Base-by-base conservation (phyloP, 2,797 vertebrate genomes). In the Hirundo rustica region DNA sequence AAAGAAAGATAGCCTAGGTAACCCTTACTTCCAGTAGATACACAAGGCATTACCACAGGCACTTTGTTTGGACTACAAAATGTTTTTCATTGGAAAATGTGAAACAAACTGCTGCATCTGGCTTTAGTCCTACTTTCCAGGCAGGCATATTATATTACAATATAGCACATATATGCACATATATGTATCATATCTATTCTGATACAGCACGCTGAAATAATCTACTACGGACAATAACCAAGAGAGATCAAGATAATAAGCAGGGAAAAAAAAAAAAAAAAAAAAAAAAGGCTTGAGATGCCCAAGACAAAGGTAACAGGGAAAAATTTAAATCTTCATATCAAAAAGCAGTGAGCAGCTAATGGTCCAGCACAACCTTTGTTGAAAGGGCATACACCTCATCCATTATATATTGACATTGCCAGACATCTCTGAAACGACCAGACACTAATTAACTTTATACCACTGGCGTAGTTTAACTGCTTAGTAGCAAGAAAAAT, bases 401-500 rank as follows among this genome's bases (percentile, higher is more conserved):
- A 42, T 15, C 13, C 32, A 27, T 0, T 14, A 5, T 23, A 3
- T 23, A 25, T 7, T 40, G n/a, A 55, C 29, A n/a, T 16, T 44
- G 40, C 11, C 29, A 70, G 48, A 48, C 16, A 45, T 10, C 17
- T 57, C 85, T 50, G 26, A n/a, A 29, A 21, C 30, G 30, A 73
- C 25, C 27, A 60, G 34, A 42, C 29, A 23, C 42, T 17, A 44
- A 11, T 47, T 62, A 70, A 42, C 27, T 75, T 68, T 32, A 36
- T 7, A 10, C 4, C 16, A n/a, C 8, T 51, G 18, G 9, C 11
- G 29, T n/a, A 0, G 0, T 36, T 68, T 53, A 32, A 19, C 42
- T 50, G 16, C 3, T 0, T 11, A 53, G 42, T 2, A 4, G 29
- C 21, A 68, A 82, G 50, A 36, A 53, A 68, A 53, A n/a, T 9